Percentiles rank a stretch among this genome's conserved stretches.
Conservation (phyloP, 2,797 vertebrate genomes). For the Coluber constrictor region DNA sequence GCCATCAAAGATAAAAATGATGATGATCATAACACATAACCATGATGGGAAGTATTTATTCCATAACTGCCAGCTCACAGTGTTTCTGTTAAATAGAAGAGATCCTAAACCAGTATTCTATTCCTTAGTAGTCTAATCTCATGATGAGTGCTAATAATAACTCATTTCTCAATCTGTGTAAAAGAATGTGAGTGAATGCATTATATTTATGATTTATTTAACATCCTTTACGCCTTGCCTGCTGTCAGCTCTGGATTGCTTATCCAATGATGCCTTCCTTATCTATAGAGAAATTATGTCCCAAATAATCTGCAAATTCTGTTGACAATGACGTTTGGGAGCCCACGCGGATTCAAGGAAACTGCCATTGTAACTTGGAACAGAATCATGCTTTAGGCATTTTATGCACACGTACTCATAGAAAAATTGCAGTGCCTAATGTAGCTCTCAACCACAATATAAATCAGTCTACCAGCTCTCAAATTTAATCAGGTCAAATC, state of each 20-base stretch:
- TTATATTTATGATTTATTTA: constrained; percentile 6
- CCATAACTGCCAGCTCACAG: not conserved
- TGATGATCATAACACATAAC: not conserved
- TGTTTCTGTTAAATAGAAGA: not conserved
- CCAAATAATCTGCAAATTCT: not conserved
- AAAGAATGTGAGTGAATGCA: not conserved
- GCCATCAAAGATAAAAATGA: not conserved
- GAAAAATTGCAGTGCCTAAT: constrained; percentile 33
- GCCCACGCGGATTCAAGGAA: constrained; percentile 2
- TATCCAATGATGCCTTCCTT: constrained; percentile 6
- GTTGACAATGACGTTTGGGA: not conserved
- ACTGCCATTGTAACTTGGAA: constrained; percentile 39
- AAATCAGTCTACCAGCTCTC: constrained; percentile 52
- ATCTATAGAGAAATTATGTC: constrained; percentile 10
- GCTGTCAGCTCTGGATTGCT: not conserved
- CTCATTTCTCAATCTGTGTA: constrained; percentile 1
- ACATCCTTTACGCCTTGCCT: not conserved
- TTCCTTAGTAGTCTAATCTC: not conserved
- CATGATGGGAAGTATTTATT: not conserved
- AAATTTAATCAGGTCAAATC: constrained; percentile 57
- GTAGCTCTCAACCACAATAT: constrained; percentile 25
- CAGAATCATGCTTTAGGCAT: constrained; percentile 37
- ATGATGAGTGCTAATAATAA: not conserved
- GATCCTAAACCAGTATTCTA: not conserved
- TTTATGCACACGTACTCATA: not conserved